phyloP scores from a whole-genome alignment of 2,888 invertebrate genomes.

The Pseudanteris insignis region DNA sequence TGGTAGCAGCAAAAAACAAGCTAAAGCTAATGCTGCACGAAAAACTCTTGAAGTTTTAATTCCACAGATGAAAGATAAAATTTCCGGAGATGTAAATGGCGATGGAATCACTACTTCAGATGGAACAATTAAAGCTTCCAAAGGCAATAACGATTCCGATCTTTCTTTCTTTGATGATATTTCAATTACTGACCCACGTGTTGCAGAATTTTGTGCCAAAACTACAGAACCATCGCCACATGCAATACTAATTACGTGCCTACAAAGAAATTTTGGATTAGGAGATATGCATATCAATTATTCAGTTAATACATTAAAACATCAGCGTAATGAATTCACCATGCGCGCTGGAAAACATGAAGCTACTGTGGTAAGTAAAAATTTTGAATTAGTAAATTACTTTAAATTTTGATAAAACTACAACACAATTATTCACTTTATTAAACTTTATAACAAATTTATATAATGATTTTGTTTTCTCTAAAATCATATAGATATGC shows the following conservation, averaged over 20 bases:
- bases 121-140: conserved; percentile 61
- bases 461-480: no score
- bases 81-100: conserved; percentile 72
- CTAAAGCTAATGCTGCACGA: conserved; percentile 92
- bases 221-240: conserved; percentile 96
- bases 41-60: conserved; percentile 90
- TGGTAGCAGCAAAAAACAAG: conserved; percentile 95
- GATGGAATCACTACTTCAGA: conserved; percentile 65
- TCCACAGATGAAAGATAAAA: conserved; percentile 88
- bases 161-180: conserved; percentile 87
- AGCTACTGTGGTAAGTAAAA: conserved; percentile 76
- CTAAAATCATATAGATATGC: no score
- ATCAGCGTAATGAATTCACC: conserved; percentile 91
- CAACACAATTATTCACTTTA: no score
- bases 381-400: no score
- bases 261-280: conserved; percentile 91
- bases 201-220: conserved; percentile 94
- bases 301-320: conserved; percentile 85
- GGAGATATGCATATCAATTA: conserved; percentile 89
- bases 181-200: conserved; percentile 91
- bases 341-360: conserved; percentile 94
- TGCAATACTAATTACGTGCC: conserved; percentile 89
- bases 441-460: no score
- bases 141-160: conserved; percentile 62
- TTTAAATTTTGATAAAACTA: no score